phyloP scores from a whole-genome alignment of 2,888 invertebrate species.

The Xylocampa areola region DNA sequence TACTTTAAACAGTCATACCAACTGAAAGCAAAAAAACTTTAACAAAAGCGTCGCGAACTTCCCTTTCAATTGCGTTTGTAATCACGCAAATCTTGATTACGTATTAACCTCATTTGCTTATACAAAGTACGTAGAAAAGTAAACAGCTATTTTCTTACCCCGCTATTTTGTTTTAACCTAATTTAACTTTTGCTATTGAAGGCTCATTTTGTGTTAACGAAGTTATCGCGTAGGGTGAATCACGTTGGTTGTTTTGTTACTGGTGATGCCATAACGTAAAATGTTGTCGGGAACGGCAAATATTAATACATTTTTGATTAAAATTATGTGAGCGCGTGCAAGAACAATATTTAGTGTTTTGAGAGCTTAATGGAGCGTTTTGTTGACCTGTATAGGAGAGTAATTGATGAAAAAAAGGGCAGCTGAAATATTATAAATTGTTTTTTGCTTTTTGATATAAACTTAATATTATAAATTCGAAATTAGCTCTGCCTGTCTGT shows the following conservation, averaged over 20 bases:
- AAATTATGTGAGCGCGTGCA: slow-evolving; percentile 41
- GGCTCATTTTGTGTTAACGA: slow-evolving; percentile 82
- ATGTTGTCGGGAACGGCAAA: slow-evolving; percentile 52
- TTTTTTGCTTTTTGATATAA: not conserved
- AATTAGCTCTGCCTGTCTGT: too few species aligned
- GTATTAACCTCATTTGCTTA: slow-evolving; percentile 62
- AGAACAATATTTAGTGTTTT: slow-evolving; percentile 42
- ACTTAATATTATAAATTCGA: not conserved
- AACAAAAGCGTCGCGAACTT: slow-evolving; percentile 37
- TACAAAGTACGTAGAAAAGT: slow-evolving; percentile 62
- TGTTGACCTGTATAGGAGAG: slow-evolving; percentile 42
- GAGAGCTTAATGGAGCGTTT: slow-evolving; percentile 28
- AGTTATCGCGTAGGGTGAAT: slow-evolving; percentile 72
- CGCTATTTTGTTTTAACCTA: slow-evolving; percentile 82
- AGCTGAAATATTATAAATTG: not conserved
- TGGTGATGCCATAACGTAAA: slow-evolving; percentile 56
- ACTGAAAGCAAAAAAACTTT: slow-evolving; percentile 35
- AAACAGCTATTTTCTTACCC: slow-evolving; percentile 73
- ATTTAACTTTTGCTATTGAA: slow-evolving; percentile 86
- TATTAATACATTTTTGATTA: slow-evolving; percentile 60
- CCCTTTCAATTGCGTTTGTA: slow-evolving; percentile 42
- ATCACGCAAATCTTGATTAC: slow-evolving; percentile 58
- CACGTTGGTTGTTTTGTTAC: slow-evolving; percentile 67
- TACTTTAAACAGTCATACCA: not conserved
- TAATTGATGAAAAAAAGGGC: slow-evolving; percentile 35